phyloP scores from a whole-genome alignment of 2,113 vertebrate genomes.

The Tychaedon coryphoeus region DNA sequence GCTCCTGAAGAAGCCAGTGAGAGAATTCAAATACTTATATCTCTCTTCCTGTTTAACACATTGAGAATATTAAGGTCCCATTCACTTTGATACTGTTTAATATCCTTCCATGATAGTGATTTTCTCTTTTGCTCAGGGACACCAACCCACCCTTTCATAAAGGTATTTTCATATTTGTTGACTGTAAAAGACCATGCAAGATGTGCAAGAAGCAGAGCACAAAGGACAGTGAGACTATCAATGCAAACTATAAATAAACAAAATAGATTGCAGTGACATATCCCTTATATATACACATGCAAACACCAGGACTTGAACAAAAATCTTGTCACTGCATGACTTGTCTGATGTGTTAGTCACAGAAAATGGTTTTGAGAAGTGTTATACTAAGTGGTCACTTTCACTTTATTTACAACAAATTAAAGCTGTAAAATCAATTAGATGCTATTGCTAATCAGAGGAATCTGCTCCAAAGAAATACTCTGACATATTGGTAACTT shows the following conservation, averaged over 20 bases:
- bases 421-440: constrained; percentile 21
- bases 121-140: background rate
- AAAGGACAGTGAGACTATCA: background rate
- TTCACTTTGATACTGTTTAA: background rate
- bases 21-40: background rate
- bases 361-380: background rate
- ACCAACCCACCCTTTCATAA: background rate
- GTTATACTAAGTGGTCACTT: background rate
- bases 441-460: background rate
- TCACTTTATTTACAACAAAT: constrained; percentile 8
- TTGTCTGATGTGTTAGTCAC: background rate
- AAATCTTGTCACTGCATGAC: background rate
- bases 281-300: background rate
- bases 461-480: constrained; percentile 14
- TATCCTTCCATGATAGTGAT: background rate
- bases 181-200: background rate
- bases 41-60: background rate
- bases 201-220: background rate
- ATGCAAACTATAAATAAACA: background rate
- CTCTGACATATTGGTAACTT: constrained; percentile 27
- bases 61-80: background rate
- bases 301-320: background rate
- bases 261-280: background rate
- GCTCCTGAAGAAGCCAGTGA: background rate
- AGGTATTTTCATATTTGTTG: background rate